Conservation (phyloP, 2,113 vertebrate species). For the Athene cunicularia region DNA sequence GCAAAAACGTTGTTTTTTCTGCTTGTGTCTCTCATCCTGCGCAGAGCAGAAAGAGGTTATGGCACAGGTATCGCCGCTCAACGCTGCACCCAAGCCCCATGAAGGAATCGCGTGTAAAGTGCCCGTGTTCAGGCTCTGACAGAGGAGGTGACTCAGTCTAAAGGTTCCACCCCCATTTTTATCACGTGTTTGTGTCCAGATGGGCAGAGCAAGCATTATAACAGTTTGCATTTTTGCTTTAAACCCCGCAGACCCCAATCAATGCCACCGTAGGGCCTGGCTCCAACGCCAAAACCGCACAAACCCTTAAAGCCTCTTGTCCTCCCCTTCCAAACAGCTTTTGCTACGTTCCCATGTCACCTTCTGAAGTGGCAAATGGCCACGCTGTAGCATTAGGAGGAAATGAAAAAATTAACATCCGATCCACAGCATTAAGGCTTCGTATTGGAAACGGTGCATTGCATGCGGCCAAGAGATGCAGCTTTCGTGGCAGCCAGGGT, state of each 20-base stretch:
- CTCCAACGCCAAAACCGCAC: accelerated
- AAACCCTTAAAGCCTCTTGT: neutral
- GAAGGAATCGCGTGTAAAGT: accelerated
- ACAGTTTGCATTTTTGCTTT: neutral
- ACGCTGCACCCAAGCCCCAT: accelerated
- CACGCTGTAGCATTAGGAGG: accelerated
- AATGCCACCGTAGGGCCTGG: accelerated
- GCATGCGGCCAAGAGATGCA: neutral
- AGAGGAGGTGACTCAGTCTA: neutral
- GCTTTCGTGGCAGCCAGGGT: neutral
- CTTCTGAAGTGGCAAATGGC: accelerated
- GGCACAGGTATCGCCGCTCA: neutral
- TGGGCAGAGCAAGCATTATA: neutral
- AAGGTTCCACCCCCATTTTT: neutral
- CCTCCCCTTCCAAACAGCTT: neutral
- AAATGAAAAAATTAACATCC: neutral
- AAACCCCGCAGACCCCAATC: neutral
- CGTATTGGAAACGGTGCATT: neutral
- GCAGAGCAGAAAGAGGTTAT: neutral
- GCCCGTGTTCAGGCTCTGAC: neutral
- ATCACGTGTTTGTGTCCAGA: accelerated
- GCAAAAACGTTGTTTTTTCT: slow-evolving; percentile 94
- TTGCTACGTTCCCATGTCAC: accelerated
- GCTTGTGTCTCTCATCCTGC: slow-evolving; percentile 93
- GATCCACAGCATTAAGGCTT: neutral